phyloP scores from a whole-genome alignment of 2,888 invertebrate genomes.

The Neoascia interrupta region DNA sequence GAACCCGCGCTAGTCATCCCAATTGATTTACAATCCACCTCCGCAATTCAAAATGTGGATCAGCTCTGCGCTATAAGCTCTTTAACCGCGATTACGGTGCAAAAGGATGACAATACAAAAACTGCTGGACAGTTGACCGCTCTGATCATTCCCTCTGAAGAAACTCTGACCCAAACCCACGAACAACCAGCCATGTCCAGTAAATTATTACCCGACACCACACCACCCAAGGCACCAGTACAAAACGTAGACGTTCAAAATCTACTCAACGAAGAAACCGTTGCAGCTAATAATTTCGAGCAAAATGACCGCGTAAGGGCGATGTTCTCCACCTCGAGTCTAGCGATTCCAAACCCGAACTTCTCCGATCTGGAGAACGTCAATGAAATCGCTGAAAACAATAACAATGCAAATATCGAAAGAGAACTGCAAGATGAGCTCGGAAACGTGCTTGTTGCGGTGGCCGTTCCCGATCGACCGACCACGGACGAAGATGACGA shows the following conservation, averaged over 20 bases:
- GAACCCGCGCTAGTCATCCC: too few relatives aligned
- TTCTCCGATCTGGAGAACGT: constrained; percentile 73
- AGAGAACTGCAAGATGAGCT: constrained; percentile 76
- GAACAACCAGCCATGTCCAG: constrained; percentile 6
- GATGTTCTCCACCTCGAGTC: constrained; percentile 11
- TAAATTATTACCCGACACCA: too few relatives aligned
- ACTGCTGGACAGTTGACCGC: constrained; percentile 49
- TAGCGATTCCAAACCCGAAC: constrained; percentile 13
- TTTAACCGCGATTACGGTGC: too few relatives aligned
- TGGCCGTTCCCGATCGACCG: constrained; percentile 51
- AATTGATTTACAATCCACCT: too few relatives aligned
- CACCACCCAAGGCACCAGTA: neutral
- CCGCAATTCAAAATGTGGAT: too few relatives aligned
- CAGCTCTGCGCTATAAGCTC: too few relatives aligned
- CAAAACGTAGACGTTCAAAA: constrained; percentile 76
- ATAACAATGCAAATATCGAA: constrained; percentile 79
- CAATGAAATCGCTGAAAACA: constrained; percentile 79
- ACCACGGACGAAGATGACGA: constrained; percentile 51
- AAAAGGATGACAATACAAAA: too few relatives aligned
- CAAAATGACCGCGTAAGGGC: constrained; percentile 35
- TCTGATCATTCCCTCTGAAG: too few relatives aligned
- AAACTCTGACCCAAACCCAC: too few relatives aligned
- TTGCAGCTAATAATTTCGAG: constrained; percentile 44
- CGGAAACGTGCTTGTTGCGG: constrained; percentile 60
- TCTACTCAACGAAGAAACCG: constrained; percentile 75